Conservation (phyloP, 2,888 invertebrate species). For the Pachycephus smyrnensis region DNA sequence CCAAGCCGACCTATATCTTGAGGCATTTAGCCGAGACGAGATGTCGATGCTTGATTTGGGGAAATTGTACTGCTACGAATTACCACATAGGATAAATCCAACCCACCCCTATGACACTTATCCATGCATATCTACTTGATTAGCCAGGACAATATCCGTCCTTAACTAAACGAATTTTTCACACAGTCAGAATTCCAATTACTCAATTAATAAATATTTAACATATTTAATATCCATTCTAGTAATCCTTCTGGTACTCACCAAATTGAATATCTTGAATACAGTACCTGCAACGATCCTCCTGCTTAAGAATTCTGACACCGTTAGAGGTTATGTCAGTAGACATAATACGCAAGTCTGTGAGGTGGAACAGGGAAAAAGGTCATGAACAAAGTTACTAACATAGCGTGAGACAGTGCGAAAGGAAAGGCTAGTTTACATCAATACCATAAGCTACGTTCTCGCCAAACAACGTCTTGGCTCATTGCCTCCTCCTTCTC, state of each 20-base stretch:
- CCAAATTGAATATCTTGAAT: not conserved
- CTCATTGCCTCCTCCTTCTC: slow-evolving; percentile 37
- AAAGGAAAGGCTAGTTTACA: not conserved
- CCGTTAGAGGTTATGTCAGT: not conserved
- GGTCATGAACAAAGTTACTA: not conserved
- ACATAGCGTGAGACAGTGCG: not conserved
- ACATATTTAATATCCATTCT: not conserved
- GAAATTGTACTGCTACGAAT: slow-evolving; percentile 27
- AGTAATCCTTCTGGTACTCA: not conserved
- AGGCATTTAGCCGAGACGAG: slow-evolving; percentile 22
- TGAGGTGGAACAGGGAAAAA: not conserved
- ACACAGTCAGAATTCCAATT: not conserved
- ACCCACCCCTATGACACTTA: not conserved
- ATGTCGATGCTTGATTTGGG: slow-evolving; percentile 37
- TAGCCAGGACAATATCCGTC: not conserved
- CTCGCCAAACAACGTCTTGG: slow-evolving; percentile 20
- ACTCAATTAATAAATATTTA: not conserved
- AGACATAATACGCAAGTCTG: not conserved
- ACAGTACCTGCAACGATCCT: not conserved
- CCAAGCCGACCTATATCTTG: slow-evolving; percentile 11
- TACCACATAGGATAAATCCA: not conserved
- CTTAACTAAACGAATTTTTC: not conserved
- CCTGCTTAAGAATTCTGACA: not conserved
- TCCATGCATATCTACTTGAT: not conserved
- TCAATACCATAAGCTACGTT: not conserved